Base-by-base conservation (phyloP, 2,888 invertebrate genomes). In the Synanthedon tipuliformis region DNA sequence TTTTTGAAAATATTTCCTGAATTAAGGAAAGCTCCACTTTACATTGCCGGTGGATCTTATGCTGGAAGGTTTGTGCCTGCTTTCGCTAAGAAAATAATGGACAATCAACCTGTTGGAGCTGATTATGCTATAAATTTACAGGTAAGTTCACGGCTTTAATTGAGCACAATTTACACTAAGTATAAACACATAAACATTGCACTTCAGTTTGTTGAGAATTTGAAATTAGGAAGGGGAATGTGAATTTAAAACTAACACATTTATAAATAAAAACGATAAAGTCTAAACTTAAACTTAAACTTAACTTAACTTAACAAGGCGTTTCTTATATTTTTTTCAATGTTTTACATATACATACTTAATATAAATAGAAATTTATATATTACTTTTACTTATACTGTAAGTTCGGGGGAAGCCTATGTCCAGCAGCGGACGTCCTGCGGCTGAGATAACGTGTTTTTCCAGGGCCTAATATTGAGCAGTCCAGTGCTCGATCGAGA, bases 21-120 rank as follows among this genome's bases (percentile, higher is more conserved):
- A 52, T 76, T 89, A 11, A 79, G 81, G 50, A 57, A 61, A 3
- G 88, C 88, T 50, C 89, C 89, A 2, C 84, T 92, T 55, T 92
- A 88, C 70, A 77, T 91, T 0, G 89, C 91, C 0, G 92, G 92
- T 7, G 91, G 92, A 68, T 90, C 89, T 0, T 91, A 89, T 64
- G 90, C 89, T 1, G 91, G 90, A 27, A 78, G 83, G 49, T 87
- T 84, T 61, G 71, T 87, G 3, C 88, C 91, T 0, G 88, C 89
- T 0, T 73, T 92, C 3, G 89, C 86, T 2, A 56, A 67, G 34
- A 75, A 73, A 57, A 75, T 85, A 12, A 55, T 73, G 11, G 66
- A 75, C 11, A 66, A 68, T 50, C 67, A 48, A 16, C 52, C 57
- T 0, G 53, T 61, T 3, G 71, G 71, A 7, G n/a, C n/a, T n/a